Evolutionary conservation across 2,113 vertebrate genomes (phyloP), one percentile per base, ranked within the genome.

Genomic region (Myotis yumanensis): DNA sequence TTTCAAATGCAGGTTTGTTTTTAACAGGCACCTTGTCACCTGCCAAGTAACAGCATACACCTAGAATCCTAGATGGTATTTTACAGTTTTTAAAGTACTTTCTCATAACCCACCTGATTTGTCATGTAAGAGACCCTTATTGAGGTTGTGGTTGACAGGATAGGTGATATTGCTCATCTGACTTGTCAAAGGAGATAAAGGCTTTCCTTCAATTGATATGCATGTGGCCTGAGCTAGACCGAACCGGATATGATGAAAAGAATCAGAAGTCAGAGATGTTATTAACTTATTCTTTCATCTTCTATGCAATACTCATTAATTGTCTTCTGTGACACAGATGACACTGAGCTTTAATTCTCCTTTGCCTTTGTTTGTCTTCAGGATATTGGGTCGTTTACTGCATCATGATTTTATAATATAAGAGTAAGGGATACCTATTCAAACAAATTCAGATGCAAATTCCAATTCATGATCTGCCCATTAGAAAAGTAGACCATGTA

Each of bases 221-320:
- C 30, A 52, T 23, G 6, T n/a, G 40, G 12, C 16, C 18, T 89
- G 35, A 86, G 14, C 52, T 59, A 25, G 52, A 94, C 95, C 18
- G 7, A 59, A 72, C 64, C 5, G 35, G 14, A 40, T 40, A 32
- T 16, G 59, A 88, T 40, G 17, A 7, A 64, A 69, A 93, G 76
- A 90, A 62, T 77, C 66, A 81, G 52, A 92, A 96, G 62, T 57
- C 51, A 89, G 64, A 43, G 35, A 51, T 2, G 4, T 71, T 89
- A 86, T 76, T 84, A 91, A 93, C 30, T 80, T 87, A 20, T n/a
- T 83, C 93, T 54, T 89, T 96, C 62, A 94, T 91, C 52, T 95
- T 62, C 62, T 20, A 37, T 66, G 23, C n/a, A 92, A 79, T 71
- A 68, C 51, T 11, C 62, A 75, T 54, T 11, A 1, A 40, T 11